Evolutionary conservation across 1,140 invertebrate genomes (phyloP).

Genomic region (Aphis craccivora): DNA sequence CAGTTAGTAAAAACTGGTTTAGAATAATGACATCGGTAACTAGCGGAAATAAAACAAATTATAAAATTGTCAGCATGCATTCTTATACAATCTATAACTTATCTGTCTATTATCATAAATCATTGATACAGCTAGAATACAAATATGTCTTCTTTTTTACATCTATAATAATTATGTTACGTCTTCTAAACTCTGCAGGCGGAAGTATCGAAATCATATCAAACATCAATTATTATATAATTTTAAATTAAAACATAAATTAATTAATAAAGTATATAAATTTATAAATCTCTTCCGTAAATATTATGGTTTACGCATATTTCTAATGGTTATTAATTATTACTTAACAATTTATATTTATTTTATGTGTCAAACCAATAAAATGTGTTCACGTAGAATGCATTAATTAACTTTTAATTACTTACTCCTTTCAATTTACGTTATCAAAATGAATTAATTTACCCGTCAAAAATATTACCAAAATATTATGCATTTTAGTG

Average conservation of each 20-base stretch:
- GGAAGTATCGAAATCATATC: neutral
- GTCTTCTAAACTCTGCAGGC: neutral
- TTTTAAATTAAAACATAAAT: neutral
- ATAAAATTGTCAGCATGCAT: no score
- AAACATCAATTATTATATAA: neutral
- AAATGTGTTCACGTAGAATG: neutral
- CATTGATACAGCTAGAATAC: neutral
- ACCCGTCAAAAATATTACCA: neutral
- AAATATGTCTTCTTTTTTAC: neutral
- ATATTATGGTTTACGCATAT: neutral
- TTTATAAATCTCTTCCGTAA: neutral
- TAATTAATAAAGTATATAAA: neutral
- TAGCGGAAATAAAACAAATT: no score
- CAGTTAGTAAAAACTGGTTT: neutral
- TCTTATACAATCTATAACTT: no score
- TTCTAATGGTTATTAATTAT: neutral
- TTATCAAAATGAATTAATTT: neutral
- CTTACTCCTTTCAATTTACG: neutral
- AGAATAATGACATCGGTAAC: neutral
- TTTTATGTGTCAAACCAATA: neutral
- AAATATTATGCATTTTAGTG: neutral
- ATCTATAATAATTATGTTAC: conserved; percentile 10
- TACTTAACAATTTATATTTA: neutral
- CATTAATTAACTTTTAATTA: neutral
- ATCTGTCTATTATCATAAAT: neutral